A percentile compares a stretch with the other conserved stretches of the same genome.
phyloP scores from a whole-genome alignment of 2,113 vertebrate species.

The Salvator merianae region DNA sequence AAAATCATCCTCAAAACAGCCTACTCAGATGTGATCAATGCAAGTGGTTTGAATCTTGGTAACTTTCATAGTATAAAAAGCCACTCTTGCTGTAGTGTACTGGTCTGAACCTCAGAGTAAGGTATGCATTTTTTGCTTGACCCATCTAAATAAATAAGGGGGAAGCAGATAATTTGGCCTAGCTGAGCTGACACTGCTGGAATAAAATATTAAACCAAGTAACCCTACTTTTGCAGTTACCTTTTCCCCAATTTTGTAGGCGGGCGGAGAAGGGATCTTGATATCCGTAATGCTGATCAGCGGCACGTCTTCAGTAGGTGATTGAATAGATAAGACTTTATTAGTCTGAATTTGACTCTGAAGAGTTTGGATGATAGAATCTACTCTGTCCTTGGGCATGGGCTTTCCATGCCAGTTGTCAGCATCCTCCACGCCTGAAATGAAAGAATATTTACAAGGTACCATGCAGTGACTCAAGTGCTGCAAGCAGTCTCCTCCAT shows the following conservation, averaged over 20 bases:
- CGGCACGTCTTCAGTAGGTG: constrained; percentile 76
- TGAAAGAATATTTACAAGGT: neutral
- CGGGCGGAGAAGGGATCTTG: constrained; percentile 70
- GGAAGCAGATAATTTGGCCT: neutral
- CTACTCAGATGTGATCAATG: too few species aligned
- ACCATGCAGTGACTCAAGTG: neutral
- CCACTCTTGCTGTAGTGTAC: too few species aligned
- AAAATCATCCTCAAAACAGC: too few species aligned
- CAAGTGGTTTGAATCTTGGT: too few species aligned
- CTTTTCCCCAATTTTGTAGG: constrained; percentile 81
- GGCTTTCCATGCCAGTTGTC: constrained; percentile 88
- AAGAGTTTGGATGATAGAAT: constrained; percentile 76
- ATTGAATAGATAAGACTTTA: constrained; percentile 67
- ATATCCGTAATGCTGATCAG: constrained; percentile 65
- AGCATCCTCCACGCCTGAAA: constrained; percentile 80
- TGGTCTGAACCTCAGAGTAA: too few species aligned
- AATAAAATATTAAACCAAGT: too few species aligned
- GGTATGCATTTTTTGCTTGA: too few species aligned
- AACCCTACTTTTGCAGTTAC: constrained; percentile 56
- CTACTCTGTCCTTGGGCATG: constrained; percentile 81
- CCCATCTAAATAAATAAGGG: neutral
- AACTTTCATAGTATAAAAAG: too few species aligned
- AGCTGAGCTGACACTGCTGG: neutral
- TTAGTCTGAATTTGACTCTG: constrained; percentile 78
- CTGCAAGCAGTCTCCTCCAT: neutral